Conservation (phyloP, 1,140 invertebrate genomes). For the Adelges cooleyi region DNA sequence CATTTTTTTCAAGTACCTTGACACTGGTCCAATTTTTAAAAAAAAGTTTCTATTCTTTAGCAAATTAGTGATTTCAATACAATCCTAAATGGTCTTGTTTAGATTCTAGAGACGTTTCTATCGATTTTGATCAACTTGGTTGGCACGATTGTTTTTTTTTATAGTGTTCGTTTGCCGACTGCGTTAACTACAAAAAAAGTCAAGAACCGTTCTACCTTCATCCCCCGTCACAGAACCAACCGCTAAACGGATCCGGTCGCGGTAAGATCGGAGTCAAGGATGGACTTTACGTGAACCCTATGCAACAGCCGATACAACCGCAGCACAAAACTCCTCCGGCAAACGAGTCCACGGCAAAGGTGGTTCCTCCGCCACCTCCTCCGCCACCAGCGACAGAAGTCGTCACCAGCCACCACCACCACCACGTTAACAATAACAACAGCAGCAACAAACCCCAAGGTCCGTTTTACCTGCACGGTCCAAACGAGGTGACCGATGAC, state of each 20-base stretch:
- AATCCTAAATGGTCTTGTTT: too few relatives aligned
- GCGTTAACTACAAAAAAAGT: conserved; percentile 41
- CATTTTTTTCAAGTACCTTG: too few relatives aligned
- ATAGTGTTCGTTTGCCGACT: conserved; percentile 44
- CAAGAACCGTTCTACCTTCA: conserved; percentile 61
- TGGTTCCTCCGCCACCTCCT: not conserved
- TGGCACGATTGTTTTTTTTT: too few relatives aligned
- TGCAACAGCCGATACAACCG: not conserved
- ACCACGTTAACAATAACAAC: not conserved
- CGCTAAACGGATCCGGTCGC: conserved; percentile 3
- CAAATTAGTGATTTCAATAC: too few relatives aligned
- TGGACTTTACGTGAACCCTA: not conserved
- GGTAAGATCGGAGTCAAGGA: conserved; percentile 15
- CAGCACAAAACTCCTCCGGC: not conserved
- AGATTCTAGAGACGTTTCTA: too few relatives aligned
- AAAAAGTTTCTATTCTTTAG: too few relatives aligned
- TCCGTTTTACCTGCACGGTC: conserved; percentile 74
- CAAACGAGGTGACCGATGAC: conserved; percentile 55
- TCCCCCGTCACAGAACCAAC: conserved; percentile 41
- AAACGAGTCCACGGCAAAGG: not conserved
- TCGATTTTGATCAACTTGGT: too few relatives aligned
- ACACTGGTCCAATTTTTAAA: too few relatives aligned
- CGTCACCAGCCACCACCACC: not conserved
- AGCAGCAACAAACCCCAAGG: conserved; percentile 41
- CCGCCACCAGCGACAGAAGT: not conserved